Evolutionary conservation across 1,140 invertebrate species (phyloP), one percentile per base, ranked within the genome.

Genomic region (Argopecten irradians): DNA sequence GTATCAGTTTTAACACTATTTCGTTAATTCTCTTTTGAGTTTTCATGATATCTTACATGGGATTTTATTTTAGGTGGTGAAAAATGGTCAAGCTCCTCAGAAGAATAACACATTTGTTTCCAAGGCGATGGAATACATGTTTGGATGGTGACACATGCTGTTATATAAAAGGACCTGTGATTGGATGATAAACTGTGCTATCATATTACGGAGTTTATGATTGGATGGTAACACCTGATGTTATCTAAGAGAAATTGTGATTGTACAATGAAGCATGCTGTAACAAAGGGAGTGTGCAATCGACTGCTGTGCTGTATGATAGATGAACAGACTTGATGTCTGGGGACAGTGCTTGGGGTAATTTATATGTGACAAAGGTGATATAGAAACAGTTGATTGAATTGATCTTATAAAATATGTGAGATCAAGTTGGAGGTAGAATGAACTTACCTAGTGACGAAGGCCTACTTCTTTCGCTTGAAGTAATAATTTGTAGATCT

Each of bases 41-140:
- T n/a, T n/a, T n/a, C n/a, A n/a, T n/a, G n/a, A n/a, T n/a, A n/a
- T 46, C 43, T 8, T 46, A 46, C 43, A 46, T 46, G 11, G 13
- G 1, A 19, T 46, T 1, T 22, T 46, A 11, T 46, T 71, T 71
- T 71, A 90, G 91, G 88, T 92, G 46, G 83, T 90, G 22, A 86
- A 84, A n/a, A 89, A 88, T 46, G 88, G 86, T 84, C 88, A 90
- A 86, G 89, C 91, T 46, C 89, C 91, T 39, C 89, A 87, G 35
- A 91, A 91, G 46, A 90, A 87, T 35, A 91, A 84, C 43, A 88
- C 89, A 41, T 84, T 91, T 35, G 84, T 91, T 28, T 89, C 89
- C 83, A 91, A 90, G 83, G 88, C 88, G 14, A 90, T 91, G 89
- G 91, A 91, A 87, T 91, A 91, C 35, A 89, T 91, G 89, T 91